These are phyloP conservation scores for Pangasius sanitwongsei DNA, from an alignment of 2,797 vertebrate genomes.

Conservation along the genomic window DNA sequence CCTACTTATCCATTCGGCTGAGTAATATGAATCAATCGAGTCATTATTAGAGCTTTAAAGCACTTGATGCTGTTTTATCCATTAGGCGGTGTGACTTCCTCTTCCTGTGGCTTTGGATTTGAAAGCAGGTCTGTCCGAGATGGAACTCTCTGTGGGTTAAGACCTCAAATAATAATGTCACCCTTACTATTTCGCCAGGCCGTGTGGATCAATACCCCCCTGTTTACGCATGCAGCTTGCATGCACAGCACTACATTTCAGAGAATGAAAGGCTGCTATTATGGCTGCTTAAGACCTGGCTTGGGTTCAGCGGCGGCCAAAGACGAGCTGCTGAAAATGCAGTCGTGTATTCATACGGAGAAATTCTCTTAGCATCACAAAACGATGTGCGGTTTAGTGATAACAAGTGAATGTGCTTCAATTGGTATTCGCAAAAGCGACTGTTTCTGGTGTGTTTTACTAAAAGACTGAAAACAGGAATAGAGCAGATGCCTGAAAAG, in stretches of 20 bases:
- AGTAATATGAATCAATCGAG: constrained; percentile 26
- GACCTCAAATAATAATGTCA: constrained; percentile 57
- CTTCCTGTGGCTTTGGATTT: constrained; percentile 38
- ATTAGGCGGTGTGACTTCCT: constrained; percentile 8
- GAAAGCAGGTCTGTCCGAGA: constrained; percentile 27
- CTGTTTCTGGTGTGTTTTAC: neutral
- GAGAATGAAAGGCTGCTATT: constrained; percentile 55
- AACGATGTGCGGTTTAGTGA: neutral
- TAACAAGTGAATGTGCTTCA: constrained; percentile 22
- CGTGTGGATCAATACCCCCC: constrained; percentile 54
- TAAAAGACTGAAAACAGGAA: neutral
- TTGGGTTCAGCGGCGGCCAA: constrained; percentile 34
- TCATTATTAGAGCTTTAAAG: constrained; percentile 25
- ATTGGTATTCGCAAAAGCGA: neutral
- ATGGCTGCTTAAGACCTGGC: constrained; percentile 59
- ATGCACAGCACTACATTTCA: constrained; percentile 54
- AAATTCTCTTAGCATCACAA: constrained; percentile 3
- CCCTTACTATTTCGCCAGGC: constrained; percentile 55
- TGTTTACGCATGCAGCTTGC: constrained; percentile 60
- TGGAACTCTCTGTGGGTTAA: constrained; percentile 55
- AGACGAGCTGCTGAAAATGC: constrained; percentile 40
- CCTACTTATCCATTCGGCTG: neutral
- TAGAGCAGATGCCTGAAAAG: neutral
- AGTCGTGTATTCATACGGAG: constrained; percentile 23
- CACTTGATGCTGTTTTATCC: constrained; percentile 34